phyloP scores from a whole-genome alignment of 2,797 vertebrate genomes.

The Agapornis canus region DNA sequence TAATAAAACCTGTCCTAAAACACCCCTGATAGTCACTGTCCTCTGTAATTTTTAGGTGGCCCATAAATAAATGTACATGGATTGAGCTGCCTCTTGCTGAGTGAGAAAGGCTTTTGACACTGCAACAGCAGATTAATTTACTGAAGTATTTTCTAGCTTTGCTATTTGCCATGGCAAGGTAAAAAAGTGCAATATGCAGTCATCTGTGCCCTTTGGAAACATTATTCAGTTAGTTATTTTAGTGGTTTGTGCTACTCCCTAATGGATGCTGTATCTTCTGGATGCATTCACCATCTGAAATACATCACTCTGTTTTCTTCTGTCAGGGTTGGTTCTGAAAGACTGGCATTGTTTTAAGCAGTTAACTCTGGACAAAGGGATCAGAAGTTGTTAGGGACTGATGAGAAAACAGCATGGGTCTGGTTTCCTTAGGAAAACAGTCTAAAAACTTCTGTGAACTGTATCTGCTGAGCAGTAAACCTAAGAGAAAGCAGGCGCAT shows the following conservation, averaged over 20 bases:
- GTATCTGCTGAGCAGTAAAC: not conserved
- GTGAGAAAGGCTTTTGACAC: not conserved
- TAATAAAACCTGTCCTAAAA: not conserved
- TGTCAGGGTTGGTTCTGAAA: not conserved
- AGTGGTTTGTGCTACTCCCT: not conserved
- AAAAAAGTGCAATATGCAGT: not conserved
- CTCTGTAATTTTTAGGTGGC: not conserved
- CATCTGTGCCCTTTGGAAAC: not conserved
- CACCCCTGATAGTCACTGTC: not conserved
- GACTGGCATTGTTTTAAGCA: not conserved
- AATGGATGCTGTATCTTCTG: not conserved
- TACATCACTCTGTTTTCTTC: fast-evolving
- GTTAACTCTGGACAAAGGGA: not conserved
- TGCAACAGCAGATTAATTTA: not conserved
- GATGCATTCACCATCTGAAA: not conserved
- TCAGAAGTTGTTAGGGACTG: not conserved
- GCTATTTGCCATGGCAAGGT: not conserved
- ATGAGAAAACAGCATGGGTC: not conserved
- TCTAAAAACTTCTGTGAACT: not conserved
- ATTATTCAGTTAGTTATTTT: not conserved
- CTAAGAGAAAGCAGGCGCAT: not conserved
- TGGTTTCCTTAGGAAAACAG: not conserved
- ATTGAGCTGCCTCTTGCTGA: not conserved
- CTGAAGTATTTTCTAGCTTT: not conserved
- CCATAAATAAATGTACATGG: not conserved